Evolutionary conservation across 2,888 invertebrate species (phyloP).

Genomic region (Ochropacha duplaris): DNA sequence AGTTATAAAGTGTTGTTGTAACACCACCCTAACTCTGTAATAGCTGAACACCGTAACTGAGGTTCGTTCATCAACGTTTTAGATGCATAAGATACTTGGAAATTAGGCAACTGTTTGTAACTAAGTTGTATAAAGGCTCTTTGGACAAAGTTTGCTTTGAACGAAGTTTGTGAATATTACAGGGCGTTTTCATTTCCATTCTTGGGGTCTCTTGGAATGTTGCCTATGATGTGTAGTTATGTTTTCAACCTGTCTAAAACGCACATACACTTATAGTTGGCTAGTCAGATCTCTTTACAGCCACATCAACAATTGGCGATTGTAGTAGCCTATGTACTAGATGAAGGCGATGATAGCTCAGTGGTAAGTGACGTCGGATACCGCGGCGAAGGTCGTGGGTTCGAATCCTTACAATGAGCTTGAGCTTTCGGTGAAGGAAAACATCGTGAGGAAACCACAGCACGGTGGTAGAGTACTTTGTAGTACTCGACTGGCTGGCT

Average conservation of each 20-base stretch:
- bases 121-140: constrained; percentile 30
- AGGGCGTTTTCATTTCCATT: not conserved
- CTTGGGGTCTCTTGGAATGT: not conserved
- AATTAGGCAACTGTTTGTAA: constrained; percentile 38
- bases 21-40: not conserved
- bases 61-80: constrained; percentile 18
- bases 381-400: too few species aligned
- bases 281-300: too few species aligned
- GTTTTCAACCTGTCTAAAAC: not conserved
- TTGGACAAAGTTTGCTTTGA: constrained; percentile 32
- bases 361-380: too few species aligned
- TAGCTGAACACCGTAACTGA: constrained; percentile 5
- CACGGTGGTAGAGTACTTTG: too few species aligned
- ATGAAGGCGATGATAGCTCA: too few species aligned
- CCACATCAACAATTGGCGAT: too few species aligned
- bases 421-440: too few species aligned
- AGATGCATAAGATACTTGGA: constrained; percentile 26
- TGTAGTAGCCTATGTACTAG: too few species aligned
- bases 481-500: too few species aligned
- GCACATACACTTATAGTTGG: too few species aligned
- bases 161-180: constrained; percentile 17
- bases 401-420: too few species aligned
- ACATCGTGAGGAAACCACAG: too few species aligned
- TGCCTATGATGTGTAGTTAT: not conserved
- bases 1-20: not conserved